Evolutionary conservation across 2,113 vertebrate species (phyloP), one percentile per base, ranked within the genome.

Genomic region (Solenodon paradoxus): DNA sequence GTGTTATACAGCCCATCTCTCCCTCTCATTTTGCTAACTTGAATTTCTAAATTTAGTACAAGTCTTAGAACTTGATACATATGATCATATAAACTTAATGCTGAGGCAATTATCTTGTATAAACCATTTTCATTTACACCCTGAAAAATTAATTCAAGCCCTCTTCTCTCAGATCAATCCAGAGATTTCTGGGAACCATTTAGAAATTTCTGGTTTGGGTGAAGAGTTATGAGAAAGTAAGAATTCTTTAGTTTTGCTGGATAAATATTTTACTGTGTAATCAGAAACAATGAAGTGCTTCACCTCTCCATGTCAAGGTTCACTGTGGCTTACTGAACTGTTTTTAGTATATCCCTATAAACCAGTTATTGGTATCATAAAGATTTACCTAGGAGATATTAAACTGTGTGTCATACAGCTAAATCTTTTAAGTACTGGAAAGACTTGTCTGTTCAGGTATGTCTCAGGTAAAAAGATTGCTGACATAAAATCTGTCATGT

Each of bases 281-380:
- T 78, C 93, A 53, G 74, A 74, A 61, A 30, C 20, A 86, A 32
- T 38, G 26, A n/a, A 26, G 9, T n/a, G 72, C 57, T 83, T 42
- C 26, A 30, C 57, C 59, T 84, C 6, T 51, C 28, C 20, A 0
- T 95, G 84, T 92, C 94, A 92, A 10, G 40, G 92, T 95, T 95
- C 79, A 88, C 75, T 64, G 1, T 16, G 57, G n/a, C 38, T 87
- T 92, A 51, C 32, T 24, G 68, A 93, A 20, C 28, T 80, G 49
- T 69, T 78, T 92, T 82, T 63, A 90, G 64, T 49, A 47, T 63
- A 32, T 75, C 47, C 30, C 40, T 74, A 8, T 90, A 89, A 87
- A 84, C 63, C 85, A 64, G 26, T 71, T 95, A 96, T 88, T 78
- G 49, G 59, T 88, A 51, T 83, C 77, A 66, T 97, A 97, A 97